phyloP scores from a whole-genome alignment of 2,113 vertebrate genomes.

The Uria lomvia region DNA sequence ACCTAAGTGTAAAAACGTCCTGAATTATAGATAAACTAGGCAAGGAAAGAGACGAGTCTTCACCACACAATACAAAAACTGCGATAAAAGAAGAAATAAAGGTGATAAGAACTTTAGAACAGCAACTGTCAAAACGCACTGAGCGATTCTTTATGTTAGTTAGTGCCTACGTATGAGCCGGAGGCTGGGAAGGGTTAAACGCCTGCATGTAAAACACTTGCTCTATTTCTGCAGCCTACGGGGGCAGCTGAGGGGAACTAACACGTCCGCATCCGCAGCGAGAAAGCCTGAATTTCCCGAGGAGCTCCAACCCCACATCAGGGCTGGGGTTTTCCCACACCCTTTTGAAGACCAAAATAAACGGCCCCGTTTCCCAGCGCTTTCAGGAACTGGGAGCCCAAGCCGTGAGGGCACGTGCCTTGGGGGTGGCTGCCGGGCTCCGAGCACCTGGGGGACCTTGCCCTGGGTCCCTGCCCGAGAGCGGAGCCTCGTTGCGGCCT shows the following conservation, averaged over 20 bases:
- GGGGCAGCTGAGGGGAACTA: background rate
- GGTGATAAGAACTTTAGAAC: conserved; percentile 61
- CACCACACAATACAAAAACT: conserved; percentile 29
- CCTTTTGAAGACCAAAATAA: background rate
- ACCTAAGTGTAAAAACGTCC: conserved; percentile 61
- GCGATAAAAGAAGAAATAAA: conserved; percentile 48
- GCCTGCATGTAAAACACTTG: background rate
- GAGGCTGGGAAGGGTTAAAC: conserved; percentile 39
- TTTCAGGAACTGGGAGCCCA: background rate
- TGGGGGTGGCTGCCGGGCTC: background rate
- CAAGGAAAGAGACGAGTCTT: conserved; percentile 44
- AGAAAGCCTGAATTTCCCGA: conserved; percentile 23
- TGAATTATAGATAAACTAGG: conserved; percentile 72
- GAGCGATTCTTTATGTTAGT: background rate
- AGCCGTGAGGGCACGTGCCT: background rate
- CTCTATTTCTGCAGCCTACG: conserved; percentile 35
- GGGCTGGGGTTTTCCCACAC: background rate
- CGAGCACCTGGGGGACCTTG: background rate
- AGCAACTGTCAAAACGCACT: background rate
- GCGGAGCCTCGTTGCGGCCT: accelerated
- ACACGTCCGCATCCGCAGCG: background rate
- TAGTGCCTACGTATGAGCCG: background rate
- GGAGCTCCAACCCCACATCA: background rate
- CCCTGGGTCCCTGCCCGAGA: too few species aligned
- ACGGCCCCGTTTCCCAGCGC: background rate